Evolutionary conservation across 2,888 invertebrate species (phyloP), one percentile per base, ranked within the genome.

Genomic region (Drepanosiphum platanoidis): DNA sequence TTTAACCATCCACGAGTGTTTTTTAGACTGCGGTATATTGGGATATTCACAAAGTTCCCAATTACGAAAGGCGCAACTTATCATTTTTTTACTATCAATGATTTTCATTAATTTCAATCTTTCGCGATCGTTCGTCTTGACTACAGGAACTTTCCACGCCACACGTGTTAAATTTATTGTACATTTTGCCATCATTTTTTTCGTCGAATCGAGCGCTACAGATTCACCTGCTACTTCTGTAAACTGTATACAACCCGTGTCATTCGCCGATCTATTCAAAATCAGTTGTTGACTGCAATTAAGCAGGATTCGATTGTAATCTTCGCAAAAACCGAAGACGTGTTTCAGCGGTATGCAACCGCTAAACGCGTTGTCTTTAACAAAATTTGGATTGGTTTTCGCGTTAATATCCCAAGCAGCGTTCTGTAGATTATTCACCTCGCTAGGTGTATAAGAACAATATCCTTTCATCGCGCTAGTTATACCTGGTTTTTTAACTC

Each of bases 31-130:
- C 22, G 80, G 80, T 1, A 79, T 4, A n/a, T 79, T n/a, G 5
- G 80, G 80, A 46, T 80, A 80, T 8, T 58, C 68, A 34, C 42
- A 79, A 0, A 79, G 22, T 3, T 79, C 68, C 68, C 79, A 79
- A 30, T 46, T 79, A 18, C 79, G 36, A 32, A 79, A 79, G 1
- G 79, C 39, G 7, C 64, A 79, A 22, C 27, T n/a, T 39, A 79
- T 27, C 9, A 22, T 34, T 68, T 64, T 79, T 36, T 64, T 32
- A 30, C 13, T 27, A 8, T 79, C 66, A 7, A 79, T n/a, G 9
- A 79, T 64, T 66, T 46, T 79, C 34, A 79, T 15, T 39, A 79
- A 39, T 36, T 64, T 39, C 39, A 66, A 68, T 46, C 27, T 61
- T n/a, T 79, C 66, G 3, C 46, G 66, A 30, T 64, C 68, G 4